phyloP scores from a whole-genome alignment of 1,140 invertebrate species.

The Bombus affinis region DNA sequence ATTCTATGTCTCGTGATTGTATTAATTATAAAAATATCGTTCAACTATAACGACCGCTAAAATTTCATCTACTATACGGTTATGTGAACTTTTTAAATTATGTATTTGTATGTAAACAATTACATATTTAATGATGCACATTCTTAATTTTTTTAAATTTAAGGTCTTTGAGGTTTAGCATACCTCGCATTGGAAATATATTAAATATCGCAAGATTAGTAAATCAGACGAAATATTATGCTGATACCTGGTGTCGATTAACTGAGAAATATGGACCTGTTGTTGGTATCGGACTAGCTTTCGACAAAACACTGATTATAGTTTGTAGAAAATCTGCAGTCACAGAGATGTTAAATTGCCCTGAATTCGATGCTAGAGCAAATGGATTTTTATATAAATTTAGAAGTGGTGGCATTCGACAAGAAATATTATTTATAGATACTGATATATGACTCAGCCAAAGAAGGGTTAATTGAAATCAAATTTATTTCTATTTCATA shows the following conservation, averaged over 20 bases:
- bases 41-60: background rate
- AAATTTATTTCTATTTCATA: background rate
- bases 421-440: conserved; percentile 78
- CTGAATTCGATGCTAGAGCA: conserved; percentile 78
- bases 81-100: background rate
- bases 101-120: background rate
- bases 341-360: conserved; percentile 71
- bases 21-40: conserved; percentile 29
- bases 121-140: background rate
- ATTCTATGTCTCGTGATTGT: conserved; percentile 10
- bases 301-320: conserved; percentile 71
- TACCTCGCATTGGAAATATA: conserved; percentile 77
- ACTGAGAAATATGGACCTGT: conserved; percentile 76
- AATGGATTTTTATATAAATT: conserved; percentile 69
- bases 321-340: conserved; percentile 75
- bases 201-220: conserved; percentile 72
- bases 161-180: conserved; percentile 73
- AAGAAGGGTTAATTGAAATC: conserved; percentile 72
- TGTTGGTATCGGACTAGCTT: conserved; percentile 72
- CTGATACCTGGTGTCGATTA: conserved; percentile 65
- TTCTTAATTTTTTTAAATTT: background rate
- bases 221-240: conserved; percentile 67
- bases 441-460: conserved; percentile 77
- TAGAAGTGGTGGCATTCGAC: conserved; percentile 68
- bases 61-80: conserved; percentile 39